phyloP scores from a whole-genome alignment of 2,113 vertebrate species.

The Gymnarchus niloticus region DNA sequence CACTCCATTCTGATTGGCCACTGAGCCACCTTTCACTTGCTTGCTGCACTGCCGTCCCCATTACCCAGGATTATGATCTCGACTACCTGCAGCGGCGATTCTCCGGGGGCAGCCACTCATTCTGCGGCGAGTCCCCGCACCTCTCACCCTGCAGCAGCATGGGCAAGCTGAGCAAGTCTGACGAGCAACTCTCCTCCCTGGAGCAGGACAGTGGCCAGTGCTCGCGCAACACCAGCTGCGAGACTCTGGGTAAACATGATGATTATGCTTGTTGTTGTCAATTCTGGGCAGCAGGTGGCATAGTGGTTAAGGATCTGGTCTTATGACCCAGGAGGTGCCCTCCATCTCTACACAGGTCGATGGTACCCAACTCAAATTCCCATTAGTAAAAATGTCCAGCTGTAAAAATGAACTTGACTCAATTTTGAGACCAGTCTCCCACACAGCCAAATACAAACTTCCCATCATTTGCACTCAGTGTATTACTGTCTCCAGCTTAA shows the following conservation, averaged over 20 bases:
- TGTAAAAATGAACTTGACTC: no score
- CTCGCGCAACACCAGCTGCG: conserved; percentile 97
- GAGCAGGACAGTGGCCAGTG: conserved; percentile 95
- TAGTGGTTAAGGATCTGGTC: background rate
- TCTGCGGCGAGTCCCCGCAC: conserved; percentile 85
- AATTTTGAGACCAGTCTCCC: no score
- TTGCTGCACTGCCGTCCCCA: background rate
- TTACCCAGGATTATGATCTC: conserved; percentile 78
- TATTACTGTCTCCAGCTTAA: background rate
- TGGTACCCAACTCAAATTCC: background rate
- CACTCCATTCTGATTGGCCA: background rate
- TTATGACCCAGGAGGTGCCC: background rate
- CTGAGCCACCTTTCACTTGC: background rate
- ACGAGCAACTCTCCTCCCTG: conserved; percentile 90
- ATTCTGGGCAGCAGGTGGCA: background rate
- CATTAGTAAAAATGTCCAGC: background rate
- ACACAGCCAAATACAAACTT: no score
- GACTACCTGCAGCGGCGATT: conserved; percentile 89
- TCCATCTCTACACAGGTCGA: background rate
- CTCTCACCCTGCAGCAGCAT: conserved; percentile 92
- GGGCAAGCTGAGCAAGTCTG: conserved; percentile 93
- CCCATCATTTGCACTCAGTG: no score
- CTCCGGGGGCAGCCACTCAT: conserved; percentile 92
- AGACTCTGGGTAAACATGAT: conserved; percentile 79
- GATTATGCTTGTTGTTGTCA: background rate